Base-by-base conservation (phyloP, 53 echinoderm and acorn worm genomes). In the Echinometra lucunter region DNA sequence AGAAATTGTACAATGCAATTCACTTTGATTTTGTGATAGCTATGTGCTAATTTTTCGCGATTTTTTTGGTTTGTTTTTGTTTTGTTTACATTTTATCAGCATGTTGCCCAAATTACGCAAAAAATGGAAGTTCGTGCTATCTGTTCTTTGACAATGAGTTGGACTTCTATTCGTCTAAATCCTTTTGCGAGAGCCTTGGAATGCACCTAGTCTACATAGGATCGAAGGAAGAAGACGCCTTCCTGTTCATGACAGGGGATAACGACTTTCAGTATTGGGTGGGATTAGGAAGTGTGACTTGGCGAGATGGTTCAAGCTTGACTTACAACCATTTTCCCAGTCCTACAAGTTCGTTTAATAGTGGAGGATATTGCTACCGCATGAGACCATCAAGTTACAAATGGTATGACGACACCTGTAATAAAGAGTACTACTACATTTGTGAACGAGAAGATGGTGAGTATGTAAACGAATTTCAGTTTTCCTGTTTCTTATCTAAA, bases 181-280 rank as follows among this genome's bases (percentile, higher is more conserved):
- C 44, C 38, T n/a, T 21, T 19, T 80, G 80, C 15, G 80, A 80
- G 28, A 19, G 21, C 44, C 40, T 80, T 38, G 80, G 80, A 8
- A 44, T 44, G 80, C 80, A 80, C 37, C 80, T 80, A 2, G 80
- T 80, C 21, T 80, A 80, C 44, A 80, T 80, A 38, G 80, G 28
- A 42, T 80, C 80, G 2, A 6, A 42, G 80, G 80, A 44, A n/a
- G 80, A 80, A 15, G 40, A 80, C 0, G 15, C 40, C 18, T 80
- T 80, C 80, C 6, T 80, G 40, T 2, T 42, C 3, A 1, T 6
- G 17, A 19, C 40, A 1, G 40, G 19, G 19, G 15, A 0, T 19
- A 2, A 6, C 44, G 18, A 19, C 37, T 16, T 16, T 40, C 37
- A 80, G 6, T 80, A 80, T 44, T 80, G 80, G 80, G 44, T 80